Base-by-base conservation (phyloP, 2,113 vertebrate genomes). In the Acanthisitta chloris region DNA sequence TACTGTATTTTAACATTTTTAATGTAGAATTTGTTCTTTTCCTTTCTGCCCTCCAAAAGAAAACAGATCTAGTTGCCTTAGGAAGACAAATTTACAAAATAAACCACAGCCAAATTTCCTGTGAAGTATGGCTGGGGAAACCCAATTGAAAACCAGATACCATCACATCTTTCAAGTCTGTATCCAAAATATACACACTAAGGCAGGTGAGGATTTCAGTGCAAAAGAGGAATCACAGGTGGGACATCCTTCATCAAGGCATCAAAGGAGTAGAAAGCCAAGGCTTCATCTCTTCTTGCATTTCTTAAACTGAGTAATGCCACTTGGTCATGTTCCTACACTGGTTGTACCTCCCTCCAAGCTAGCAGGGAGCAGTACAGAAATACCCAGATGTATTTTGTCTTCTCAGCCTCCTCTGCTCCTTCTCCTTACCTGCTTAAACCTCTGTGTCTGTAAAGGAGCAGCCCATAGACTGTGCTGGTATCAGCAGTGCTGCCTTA, bases 41-140 rank as follows among this genome's bases (percentile, higher is more conserved):
- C 2, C 24, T 76, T 23, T 76, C 23, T 81, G 11, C 17, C 14
- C 5, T 82, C 43, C 52, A 38, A 73, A 88, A 62, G 25, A 36
- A 81, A 90, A 82, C 38, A 61, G 3, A 31, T 40, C 20, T 42
- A 58, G 8, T 73, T 74, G 51, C 43, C 25, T 94, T 66, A 59
- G 51, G 58, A 86, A 55, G 48, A 38, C 43, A 67, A 66, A 86
- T 92, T 91, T 89, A 84, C 69, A 92, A 78, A 97, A 89, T 42
- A 94, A 91, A 84, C 48, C 31, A 79, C 51, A 81, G 57, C 76
- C 80, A 91, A 91, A 79, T 92, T 91, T 73, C 64, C 86, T 92
- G n/a, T 43, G 58, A 42, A 36, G 26, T 62, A 24, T 28, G 48
- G 12, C 51, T 64, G 55, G 21, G 40, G 43, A 77, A 86, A 28